phyloP scores from a whole-genome alignment of 2,113 vertebrate genomes.

The Tapirus terrestris region DNA sequence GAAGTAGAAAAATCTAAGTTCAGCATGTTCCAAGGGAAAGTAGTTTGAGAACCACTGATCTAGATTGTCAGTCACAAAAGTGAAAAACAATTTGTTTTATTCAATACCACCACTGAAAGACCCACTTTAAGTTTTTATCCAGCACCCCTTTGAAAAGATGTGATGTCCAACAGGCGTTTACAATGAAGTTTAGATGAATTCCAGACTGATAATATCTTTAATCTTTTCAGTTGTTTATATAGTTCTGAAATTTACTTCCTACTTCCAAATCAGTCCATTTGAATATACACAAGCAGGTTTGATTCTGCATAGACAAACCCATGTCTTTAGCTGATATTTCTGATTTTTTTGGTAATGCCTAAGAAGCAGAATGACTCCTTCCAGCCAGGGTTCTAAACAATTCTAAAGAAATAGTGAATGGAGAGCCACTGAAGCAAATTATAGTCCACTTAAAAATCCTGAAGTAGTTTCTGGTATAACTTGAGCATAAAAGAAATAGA shows the following conservation, averaged over 20 bases:
- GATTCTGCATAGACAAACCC: not conserved
- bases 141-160: not conserved
- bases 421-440: not conserved
- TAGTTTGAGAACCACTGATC: slow-evolving; percentile 19
- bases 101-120: not conserved
- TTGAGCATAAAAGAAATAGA: not conserved
- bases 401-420: slow-evolving; percentile 11
- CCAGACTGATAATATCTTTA: not conserved
- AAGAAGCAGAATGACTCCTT: slow-evolving; percentile 10
- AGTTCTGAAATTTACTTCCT: not conserved
- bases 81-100: not conserved
- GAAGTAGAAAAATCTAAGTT: not conserved
- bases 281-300: not conserved
- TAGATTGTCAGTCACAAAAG: not conserved
- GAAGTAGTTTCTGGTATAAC: not conserved
- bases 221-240: slow-evolving; percentile 41
- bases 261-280: not conserved
- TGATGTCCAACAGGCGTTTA: not conserved
- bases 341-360: not conserved
- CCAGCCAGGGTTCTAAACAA: not conserved
- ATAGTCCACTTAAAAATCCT: not conserved
- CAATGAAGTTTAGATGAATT: not conserved
- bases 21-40: not conserved
- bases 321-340: slow-evolving; percentile 17
- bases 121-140: not conserved